These are phyloP conservation scores for Drosophila biarmipes DNA, from an alignment of 1,140 invertebrate species.

Conservation along the genomic window DNA sequence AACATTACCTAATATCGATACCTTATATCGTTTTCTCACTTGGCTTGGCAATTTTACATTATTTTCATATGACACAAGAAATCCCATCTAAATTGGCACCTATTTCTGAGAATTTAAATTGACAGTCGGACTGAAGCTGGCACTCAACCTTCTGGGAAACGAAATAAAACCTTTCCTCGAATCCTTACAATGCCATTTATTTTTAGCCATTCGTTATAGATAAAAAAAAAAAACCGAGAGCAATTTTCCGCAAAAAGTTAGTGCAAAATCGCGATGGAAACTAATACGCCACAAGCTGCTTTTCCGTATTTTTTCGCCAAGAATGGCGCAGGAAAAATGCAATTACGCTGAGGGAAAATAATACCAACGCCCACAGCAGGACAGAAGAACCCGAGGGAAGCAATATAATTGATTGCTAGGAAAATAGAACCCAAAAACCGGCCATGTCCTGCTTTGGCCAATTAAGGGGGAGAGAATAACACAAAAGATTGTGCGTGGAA, in stretches of 20 bases:
- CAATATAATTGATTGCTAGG: slow-evolving; percentile 4
- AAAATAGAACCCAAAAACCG: not conserved
- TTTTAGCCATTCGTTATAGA: not conserved
- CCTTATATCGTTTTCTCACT: too few species aligned
- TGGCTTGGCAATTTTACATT: too few species aligned
- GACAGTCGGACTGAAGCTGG: not conserved
- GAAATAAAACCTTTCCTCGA: not conserved
- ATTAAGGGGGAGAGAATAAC: not conserved
- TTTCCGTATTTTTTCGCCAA: not conserved
- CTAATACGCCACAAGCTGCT: not conserved
- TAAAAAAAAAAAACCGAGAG: too few species aligned
- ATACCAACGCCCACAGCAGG: slow-evolving; percentile 1
- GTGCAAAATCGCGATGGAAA: not conserved
- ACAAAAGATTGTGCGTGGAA: not conserved
- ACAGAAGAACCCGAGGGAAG: slow-evolving; percentile 1
- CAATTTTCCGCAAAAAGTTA: not conserved
- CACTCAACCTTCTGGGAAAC: slow-evolving; percentile 3
- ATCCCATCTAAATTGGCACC: slow-evolving; percentile 10
- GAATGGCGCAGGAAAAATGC: not conserved
- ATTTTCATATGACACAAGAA: not conserved
- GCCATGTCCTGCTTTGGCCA: not conserved
- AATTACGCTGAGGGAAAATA: not conserved
- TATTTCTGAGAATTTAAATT: slow-evolving; percentile 22
- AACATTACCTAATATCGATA: too few species aligned
- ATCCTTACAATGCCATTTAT: not conserved